Evolutionary conservation across 2,113 vertebrate species (phyloP).

Genomic region (Oncorhynchus nerka): DNA sequence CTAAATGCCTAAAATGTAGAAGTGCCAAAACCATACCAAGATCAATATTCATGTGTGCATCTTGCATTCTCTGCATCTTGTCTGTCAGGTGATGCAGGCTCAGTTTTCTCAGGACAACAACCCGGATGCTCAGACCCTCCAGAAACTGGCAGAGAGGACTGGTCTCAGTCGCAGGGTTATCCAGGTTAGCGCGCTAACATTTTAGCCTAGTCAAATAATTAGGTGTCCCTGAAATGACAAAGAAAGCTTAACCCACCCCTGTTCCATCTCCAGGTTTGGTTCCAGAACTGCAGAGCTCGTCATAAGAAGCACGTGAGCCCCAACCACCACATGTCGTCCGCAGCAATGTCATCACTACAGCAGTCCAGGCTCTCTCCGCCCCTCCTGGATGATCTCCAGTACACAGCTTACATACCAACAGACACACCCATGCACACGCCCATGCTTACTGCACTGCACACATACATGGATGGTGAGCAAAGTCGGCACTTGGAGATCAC

Average conservation of each 20-base stretch:
- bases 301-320: slow-evolving; percentile 95
- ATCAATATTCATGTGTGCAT: neutral
- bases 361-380: slow-evolving; percentile 77
- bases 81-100: slow-evolving; percentile 91
- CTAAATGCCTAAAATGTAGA: no score
- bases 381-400: slow-evolving; percentile 90
- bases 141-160: slow-evolving; percentile 94
- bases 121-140: slow-evolving; percentile 94
- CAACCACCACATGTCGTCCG: slow-evolving; percentile 80
- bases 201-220: no score
- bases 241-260: neutral
- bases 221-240: neutral
- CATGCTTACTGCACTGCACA: slow-evolving; percentile 86
- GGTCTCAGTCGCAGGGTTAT: slow-evolving; percentile 92
- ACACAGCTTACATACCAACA: slow-evolving; percentile 84
- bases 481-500: neutral
- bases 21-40: no score
- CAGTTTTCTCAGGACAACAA: slow-evolving; percentile 99
- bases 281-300: slow-evolving; percentile 96
- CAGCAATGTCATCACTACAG: slow-evolving; percentile 54
- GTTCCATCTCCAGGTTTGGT: slow-evolving; percentile 84
- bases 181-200: slow-evolving; percentile 51
- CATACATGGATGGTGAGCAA: slow-evolving; percentile 91
- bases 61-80: neutral
- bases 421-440: slow-evolving; percentile 85